These are phyloP conservation scores for Ianthella basta DNA, from an alignment of 37 sponge, comb jelly and placozoan species.

Conservation along the genomic window DNA sequence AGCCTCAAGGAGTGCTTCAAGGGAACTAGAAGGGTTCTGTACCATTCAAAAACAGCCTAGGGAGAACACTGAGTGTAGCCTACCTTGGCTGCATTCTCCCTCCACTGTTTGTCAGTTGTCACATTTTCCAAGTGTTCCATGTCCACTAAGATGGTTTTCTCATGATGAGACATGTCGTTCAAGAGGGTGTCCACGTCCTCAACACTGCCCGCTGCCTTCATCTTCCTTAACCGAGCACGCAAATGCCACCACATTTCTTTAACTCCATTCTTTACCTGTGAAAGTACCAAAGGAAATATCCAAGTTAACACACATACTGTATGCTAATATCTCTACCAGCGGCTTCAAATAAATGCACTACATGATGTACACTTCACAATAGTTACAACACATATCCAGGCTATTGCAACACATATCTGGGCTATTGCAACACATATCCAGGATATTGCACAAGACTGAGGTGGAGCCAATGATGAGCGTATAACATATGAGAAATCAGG, in stretches of 20 bases:
- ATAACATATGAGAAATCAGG: too few relatives aligned
- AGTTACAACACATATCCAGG: background rate
- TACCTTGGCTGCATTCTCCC: too few relatives aligned
- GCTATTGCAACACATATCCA: too few relatives aligned
- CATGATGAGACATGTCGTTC: constrained; percentile 23
- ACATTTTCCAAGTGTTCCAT: constrained; percentile 47
- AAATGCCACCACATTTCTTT: constrained; percentile 71
- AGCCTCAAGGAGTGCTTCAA: too few relatives aligned
- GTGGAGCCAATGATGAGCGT: too few relatives aligned
- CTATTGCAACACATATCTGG: too few relatives aligned
- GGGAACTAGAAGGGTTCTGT: too few relatives aligned
- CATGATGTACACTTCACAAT: background rate
- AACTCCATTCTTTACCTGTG: constrained; percentile 40
- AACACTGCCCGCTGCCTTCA: background rate
- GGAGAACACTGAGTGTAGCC: too few relatives aligned
- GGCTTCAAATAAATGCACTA: background rate
- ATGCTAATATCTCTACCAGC: background rate
- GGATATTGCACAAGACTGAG: too few relatives aligned
- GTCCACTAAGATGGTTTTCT: constrained; percentile 23
- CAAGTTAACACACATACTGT: background rate
- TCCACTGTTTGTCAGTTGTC: background rate
- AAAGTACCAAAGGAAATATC: background rate
- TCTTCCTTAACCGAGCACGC: constrained; percentile 24
- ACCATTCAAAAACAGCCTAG: too few relatives aligned
- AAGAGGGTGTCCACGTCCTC: background rate